Evolutionary conservation across 2,797 vertebrate species (phyloP).

Genomic region (Spinus pinus): DNA sequence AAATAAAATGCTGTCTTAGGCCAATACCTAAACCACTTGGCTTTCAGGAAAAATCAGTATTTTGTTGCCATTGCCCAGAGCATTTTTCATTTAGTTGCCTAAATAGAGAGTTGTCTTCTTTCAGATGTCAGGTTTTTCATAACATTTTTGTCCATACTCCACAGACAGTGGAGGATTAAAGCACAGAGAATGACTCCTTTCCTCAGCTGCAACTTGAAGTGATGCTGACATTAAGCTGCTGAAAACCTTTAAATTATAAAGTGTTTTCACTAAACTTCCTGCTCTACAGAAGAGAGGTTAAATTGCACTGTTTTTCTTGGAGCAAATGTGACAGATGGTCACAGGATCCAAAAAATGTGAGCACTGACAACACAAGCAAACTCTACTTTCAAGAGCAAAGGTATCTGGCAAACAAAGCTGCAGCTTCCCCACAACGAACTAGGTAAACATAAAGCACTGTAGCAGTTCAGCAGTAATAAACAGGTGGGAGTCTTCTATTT

Average conservation of each 20-base stretch:
- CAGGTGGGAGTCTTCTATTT: constrained; percentile 21
- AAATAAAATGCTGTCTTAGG: background rate
- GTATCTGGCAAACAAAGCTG: background rate
- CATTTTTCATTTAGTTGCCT: background rate
- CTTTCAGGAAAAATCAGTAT: background rate
- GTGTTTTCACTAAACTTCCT: background rate
- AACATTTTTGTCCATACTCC: background rate
- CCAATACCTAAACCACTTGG: background rate
- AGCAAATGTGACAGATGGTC: background rate
- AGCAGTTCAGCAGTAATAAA: constrained; percentile 23
- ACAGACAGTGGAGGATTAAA: background rate
- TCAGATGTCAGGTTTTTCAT: background rate
- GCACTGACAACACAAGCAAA: background rate
- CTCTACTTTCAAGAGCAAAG: background rate
- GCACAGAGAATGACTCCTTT: background rate
- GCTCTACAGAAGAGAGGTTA: background rate
- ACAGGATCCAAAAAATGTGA: background rate
- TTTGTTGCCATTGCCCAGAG: background rate
- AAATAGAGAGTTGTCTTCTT: background rate
- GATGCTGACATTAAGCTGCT: background rate
- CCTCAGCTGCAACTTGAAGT: background rate
- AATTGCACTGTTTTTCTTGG: background rate
- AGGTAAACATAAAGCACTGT: background rate
- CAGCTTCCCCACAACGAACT: background rate
- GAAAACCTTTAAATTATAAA: background rate